phyloP scores from a whole-genome alignment of 92 coral and sea anemone genomes.

The Meandrina meandrites region DNA sequence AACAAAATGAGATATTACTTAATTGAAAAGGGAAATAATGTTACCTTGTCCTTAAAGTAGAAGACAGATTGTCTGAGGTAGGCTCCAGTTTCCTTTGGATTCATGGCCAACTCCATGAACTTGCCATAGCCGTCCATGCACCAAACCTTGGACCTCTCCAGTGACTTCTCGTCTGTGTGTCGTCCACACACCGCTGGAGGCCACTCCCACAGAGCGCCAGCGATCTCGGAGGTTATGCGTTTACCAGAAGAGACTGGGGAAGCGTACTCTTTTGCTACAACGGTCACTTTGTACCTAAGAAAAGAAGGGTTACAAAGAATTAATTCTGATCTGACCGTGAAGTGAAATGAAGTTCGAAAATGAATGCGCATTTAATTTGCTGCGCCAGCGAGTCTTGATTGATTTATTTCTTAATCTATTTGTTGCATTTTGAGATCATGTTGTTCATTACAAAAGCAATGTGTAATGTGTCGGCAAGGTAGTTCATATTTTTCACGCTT shows the following conservation, averaged over 20 bases:
- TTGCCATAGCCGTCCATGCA: conserved; percentile 48
- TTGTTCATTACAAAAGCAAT: neutral
- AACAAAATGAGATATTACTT: too few relatives aligned
- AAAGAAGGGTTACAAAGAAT: neutral
- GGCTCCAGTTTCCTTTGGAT: conserved; percentile 51
- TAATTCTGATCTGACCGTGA: neutral
- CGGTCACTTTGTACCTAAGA: conserved; percentile 31
- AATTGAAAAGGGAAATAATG: too few relatives aligned
- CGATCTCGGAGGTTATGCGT: conserved; percentile 53
- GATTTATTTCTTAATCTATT: neutral
- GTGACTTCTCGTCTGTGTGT: conserved; percentile 43
- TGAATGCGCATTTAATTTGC: too few relatives aligned
- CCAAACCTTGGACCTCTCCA: conserved; percentile 49
- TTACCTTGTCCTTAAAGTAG: conserved; percentile 44
- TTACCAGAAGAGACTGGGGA: conserved; percentile 45
- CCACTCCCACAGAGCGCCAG: conserved; percentile 54
- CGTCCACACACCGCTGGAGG: conserved; percentile 56
- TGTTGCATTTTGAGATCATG: neutral
- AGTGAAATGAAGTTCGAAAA: neutral
- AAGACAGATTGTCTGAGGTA: conserved; percentile 45
- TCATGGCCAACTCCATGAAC: conserved; percentile 55
- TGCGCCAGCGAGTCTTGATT: neutral
- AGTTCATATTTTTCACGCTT: neutral
- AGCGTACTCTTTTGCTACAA: conserved; percentile 42
- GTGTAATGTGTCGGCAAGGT: neutral